A percentile compares a stretch with the other conserved stretches of the same genome.
phyloP scores from a whole-genome alignment of 2,113 vertebrate species.

The Chaenocephalus aceratus region DNA sequence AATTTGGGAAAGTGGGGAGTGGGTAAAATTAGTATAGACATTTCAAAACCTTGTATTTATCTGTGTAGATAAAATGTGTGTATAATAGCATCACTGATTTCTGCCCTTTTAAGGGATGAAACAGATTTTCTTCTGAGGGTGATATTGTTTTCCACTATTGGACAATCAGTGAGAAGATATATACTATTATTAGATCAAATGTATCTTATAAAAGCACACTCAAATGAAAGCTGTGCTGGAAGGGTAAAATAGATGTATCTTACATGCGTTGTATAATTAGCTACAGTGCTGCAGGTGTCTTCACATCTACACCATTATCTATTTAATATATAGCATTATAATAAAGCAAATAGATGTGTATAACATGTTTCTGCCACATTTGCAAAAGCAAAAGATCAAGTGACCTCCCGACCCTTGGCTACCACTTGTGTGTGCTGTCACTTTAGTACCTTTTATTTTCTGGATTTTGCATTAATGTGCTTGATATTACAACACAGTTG shows the following conservation, averaged over 20 bases:
- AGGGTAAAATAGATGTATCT: neutral
- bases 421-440: neutral
- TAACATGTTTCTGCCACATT: neutral
- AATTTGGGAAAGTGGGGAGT: conserved; percentile 46
- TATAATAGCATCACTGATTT: neutral
- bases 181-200: neutral
- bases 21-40: conserved; percentile 6
- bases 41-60: conserved; percentile 6
- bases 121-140: neutral
- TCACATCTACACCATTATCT: neutral
- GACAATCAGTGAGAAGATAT: neutral
- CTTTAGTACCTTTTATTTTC: neutral
- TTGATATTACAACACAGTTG: too few relatives aligned
- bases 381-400: too few relatives aligned
- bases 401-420: neutral
- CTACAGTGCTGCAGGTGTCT: neutral
- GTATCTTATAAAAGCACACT: neutral
- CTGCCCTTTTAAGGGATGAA: neutral
- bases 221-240: neutral
- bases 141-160: neutral
- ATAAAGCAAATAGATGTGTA: too few relatives aligned
- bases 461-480: neutral
- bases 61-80: neutral
- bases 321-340: neutral
- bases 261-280: neutral